phyloP scores from a whole-genome alignment of 2,113 vertebrate species.

The Hyla sarda region DNA sequence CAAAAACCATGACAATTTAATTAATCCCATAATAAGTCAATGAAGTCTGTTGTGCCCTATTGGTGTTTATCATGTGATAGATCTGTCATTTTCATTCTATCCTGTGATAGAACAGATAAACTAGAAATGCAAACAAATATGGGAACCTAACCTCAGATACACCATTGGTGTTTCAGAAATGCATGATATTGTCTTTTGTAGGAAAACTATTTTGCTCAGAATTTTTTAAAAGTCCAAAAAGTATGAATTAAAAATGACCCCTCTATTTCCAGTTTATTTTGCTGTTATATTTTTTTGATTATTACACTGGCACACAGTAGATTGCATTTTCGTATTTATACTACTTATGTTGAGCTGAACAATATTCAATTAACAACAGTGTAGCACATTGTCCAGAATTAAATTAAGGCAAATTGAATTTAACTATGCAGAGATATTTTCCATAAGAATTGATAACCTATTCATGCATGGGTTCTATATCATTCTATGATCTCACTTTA shows the following conservation, averaged over 20 bases:
- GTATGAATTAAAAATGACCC: no score
- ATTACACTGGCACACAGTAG: constrained; percentile 11
- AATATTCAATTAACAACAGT: constrained; percentile 41
- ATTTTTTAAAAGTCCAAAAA: neutral
- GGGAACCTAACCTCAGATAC: no score
- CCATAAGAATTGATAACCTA: constrained; percentile 44
- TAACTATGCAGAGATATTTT: constrained; percentile 50
- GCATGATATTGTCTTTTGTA: no score
- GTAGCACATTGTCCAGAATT: constrained; percentile 40
- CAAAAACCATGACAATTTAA: no score
- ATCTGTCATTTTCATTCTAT: no score
- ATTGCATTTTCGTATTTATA: constrained; percentile 42
- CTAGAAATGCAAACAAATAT: no score
- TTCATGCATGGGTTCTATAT: constrained; percentile 43
- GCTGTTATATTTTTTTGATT: constrained; percentile 18
- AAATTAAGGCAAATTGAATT: constrained; percentile 49
- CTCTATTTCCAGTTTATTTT: neutral
- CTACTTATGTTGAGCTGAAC: constrained; percentile 36
- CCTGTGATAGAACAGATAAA: no score
- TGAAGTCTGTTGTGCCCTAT: no score
- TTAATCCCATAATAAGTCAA: no score
- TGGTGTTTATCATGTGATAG: no score
- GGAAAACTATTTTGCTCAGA: neutral
- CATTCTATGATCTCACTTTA: constrained; percentile 40
- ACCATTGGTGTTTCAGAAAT: no score